A percentile compares a stretch with the other conserved stretches of the same genome.
phyloP scores from a whole-genome alignment of 2,888 invertebrate species.

The Heliconius cydno region DNA sequence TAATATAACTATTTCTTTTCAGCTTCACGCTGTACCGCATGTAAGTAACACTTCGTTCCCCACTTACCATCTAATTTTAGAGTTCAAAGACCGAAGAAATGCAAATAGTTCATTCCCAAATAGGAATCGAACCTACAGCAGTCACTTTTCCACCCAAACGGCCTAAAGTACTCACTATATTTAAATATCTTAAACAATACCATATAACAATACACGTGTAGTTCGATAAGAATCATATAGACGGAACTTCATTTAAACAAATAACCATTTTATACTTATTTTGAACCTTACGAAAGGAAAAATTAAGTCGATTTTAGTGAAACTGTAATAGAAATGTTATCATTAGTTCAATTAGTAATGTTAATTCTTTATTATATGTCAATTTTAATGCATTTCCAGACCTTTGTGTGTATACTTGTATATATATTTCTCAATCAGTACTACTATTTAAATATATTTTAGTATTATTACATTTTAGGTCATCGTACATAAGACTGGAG shows the following conservation, averaged over 20 bases:
- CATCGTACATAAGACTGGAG: no score
- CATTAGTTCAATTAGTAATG: constrained; percentile 11
- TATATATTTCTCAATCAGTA: neutral
- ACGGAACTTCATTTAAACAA: constrained; percentile 16
- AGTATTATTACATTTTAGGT: no score
- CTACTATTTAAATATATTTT: no score
- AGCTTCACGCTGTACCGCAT: no score
- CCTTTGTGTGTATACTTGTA: neutral
- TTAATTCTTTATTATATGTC: constrained; percentile 13
- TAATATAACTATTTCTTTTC: no score
- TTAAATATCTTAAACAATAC: neutral
- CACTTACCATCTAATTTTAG: no score
- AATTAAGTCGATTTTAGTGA: neutral
- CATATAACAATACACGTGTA: neutral
- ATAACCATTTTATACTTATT: neutral
- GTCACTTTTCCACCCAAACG: rapidly evolving
- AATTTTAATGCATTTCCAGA: neutral
- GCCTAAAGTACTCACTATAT: neutral
- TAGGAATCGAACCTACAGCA: no score
- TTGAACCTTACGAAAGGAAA: neutral
- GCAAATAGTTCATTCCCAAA: no score
- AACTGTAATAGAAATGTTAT: neutral
- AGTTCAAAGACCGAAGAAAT: no score
- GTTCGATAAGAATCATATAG: neutral
- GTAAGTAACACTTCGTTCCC: no score